These are phyloP conservation scores for Tipula helvola DNA, from an alignment of 2,888 invertebrate genomes.

Conservation along the genomic window DNA sequence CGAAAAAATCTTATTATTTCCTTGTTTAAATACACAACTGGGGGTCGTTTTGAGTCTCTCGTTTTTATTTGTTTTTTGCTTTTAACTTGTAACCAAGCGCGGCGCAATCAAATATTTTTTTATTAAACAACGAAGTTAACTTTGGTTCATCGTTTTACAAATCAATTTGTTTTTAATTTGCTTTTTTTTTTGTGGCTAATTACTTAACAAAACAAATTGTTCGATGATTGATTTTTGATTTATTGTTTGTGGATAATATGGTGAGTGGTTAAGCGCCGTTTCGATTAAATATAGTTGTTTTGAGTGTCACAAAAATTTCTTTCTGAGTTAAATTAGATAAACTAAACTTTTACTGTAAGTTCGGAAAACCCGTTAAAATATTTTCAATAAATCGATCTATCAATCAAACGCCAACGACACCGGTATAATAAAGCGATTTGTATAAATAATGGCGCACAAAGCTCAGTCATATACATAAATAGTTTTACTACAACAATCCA, in stretches of 20 bases:
- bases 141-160: background rate
- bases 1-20: background rate
- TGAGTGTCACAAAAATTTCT: too few species aligned
- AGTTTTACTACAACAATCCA: too few species aligned
- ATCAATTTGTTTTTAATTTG: too few species aligned
- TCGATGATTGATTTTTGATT: background rate
- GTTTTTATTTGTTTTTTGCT: background rate
- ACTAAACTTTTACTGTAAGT: too few species aligned
- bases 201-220: background rate
- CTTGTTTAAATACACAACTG: background rate
- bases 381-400: background rate
- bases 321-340: too few species aligned
- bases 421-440: background rate
- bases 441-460: background rate
- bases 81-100: background rate
- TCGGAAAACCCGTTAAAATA: background rate
- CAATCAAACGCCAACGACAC: background rate
- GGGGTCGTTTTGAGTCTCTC: background rate
- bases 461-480: too few species aligned
- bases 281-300: too few species aligned
- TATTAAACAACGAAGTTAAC: background rate
- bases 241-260: background rate
- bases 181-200: background rate
- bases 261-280: too few species aligned
- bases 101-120: background rate